phyloP scores from a whole-genome alignment of 2,888 invertebrate species.

The Meganola albula region DNA sequence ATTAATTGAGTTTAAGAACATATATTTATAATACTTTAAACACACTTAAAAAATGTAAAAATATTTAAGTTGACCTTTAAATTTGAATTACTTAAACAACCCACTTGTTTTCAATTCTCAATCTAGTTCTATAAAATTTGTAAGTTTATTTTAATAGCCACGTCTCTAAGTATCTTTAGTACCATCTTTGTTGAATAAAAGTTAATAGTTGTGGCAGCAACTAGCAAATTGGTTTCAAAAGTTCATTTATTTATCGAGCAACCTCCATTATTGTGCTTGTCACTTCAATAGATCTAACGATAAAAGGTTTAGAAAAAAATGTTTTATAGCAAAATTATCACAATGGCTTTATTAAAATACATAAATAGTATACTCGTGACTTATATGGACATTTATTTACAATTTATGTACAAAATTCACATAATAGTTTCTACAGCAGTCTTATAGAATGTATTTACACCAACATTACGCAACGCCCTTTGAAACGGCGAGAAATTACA shows the following conservation, averaged over 20 bases:
- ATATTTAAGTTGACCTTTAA: no score
- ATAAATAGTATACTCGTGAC: slow-evolving; percentile 78
- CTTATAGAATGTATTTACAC: slow-evolving; percentile 77
- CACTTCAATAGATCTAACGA: not conserved
- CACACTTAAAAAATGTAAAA: no score
- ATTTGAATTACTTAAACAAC: no score
- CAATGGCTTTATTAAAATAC: slow-evolving; percentile 78
- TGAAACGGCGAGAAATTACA: slow-evolving; percentile 68
- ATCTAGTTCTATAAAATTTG: no score
- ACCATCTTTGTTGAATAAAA: not conserved
- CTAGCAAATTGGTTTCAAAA: not conserved
- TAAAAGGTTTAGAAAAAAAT: slow-evolving; percentile 36
- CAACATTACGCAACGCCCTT: slow-evolving; percentile 63
- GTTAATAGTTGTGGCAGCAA: not conserved
- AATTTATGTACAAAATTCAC: slow-evolving; percentile 73
- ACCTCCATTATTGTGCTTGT: not conserved
- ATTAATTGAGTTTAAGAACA: no score
- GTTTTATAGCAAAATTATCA: slow-evolving; percentile 72
- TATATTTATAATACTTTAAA: no score
- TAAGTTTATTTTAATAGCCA: slow-evolving; percentile 4
- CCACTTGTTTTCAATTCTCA: no score
- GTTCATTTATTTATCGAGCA: not conserved
- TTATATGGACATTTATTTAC: slow-evolving; percentile 75
- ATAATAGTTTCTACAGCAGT: slow-evolving; percentile 74
- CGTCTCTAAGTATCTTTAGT: slow-evolving; percentile 1